Percentiles rank a stretch among this genome's conserved stretches.
Evolutionary conservation across 2,797 vertebrate genomes (phyloP).

Genomic region (Dendrocincla tyrannina): DNA sequence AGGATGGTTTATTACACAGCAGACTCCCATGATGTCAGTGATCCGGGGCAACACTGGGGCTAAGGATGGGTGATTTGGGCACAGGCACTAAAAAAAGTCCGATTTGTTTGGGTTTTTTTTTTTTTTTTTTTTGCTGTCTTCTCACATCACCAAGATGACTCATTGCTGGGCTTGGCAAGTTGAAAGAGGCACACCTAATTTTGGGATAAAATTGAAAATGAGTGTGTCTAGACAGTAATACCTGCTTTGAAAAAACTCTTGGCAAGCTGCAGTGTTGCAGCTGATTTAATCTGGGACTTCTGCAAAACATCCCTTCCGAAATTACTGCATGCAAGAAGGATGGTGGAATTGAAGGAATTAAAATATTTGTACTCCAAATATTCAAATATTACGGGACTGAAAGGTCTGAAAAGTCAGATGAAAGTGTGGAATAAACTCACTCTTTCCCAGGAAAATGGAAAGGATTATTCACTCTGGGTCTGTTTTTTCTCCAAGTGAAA

Average conservation of each 20-base stretch:
- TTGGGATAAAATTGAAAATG: background rate
- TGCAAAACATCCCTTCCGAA: background rate
- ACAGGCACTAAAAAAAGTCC: accelerated
- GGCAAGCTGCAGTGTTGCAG: background rate
- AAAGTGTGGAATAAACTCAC: background rate
- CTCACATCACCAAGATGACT: background rate
- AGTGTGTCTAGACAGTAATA: slow-evolving; percentile 22
- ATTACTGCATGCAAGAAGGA: background rate
- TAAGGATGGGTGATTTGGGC: background rate
- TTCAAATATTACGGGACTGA: background rate
- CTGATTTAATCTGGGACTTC: background rate
- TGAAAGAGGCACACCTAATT: background rate
- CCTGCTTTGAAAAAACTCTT: background rate
- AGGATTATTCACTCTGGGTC: background rate
- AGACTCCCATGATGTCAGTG: accelerated
- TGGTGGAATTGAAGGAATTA: background rate
- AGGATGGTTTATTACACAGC: background rate
- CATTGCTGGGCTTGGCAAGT: background rate
- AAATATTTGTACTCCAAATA: background rate
- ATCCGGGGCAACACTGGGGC: accelerated
- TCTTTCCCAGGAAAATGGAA: background rate
- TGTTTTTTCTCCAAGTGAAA: background rate
- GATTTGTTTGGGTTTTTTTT: background rate
- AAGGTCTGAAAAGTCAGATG: background rate
- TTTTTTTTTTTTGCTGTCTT: background rate